These are phyloP conservation scores for Platypus cylindrus DNA, from an alignment of 2,888 invertebrate genomes.

Conservation along the genomic window DNA sequence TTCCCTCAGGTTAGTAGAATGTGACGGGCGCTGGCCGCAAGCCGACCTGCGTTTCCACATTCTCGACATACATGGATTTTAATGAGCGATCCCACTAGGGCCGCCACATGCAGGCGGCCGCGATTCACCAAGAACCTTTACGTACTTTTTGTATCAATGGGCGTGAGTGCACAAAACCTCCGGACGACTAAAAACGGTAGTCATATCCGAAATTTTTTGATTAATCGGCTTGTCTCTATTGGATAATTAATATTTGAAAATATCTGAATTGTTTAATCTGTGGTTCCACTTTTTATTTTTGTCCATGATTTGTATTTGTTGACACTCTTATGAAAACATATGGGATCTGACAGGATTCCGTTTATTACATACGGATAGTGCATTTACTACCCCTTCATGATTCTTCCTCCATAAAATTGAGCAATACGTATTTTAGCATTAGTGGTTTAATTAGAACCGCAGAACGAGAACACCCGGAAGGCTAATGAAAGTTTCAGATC, in stretches of 20 bases:
- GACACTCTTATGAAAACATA: too few species aligned
- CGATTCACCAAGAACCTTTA: conserved; percentile 18
- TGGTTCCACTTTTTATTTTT: neutral
- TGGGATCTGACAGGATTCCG: too few species aligned
- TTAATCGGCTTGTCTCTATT: too few species aligned
- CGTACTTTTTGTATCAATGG: conserved; percentile 31
- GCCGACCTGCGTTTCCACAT: conserved; percentile 35
- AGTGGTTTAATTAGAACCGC: conserved; percentile 15
- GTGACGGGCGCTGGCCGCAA: conserved; percentile 31
- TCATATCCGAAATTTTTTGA: conserved; percentile 13
- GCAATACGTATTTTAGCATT: conserved; percentile 14
- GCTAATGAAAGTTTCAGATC: conserved; percentile 4
- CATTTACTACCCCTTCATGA: conserved; percentile 10
- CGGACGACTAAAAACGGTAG: conserved; percentile 14
- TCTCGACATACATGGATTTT: conserved; percentile 35
- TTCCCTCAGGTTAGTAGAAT: conserved; percentile 34
- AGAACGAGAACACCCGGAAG: conserved; percentile 11
- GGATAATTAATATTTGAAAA: too few species aligned
- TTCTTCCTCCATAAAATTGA: conserved; percentile 17
- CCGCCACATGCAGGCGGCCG: conserved; percentile 29
- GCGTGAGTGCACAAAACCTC: conserved; percentile 19
- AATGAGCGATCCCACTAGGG: conserved; percentile 33
- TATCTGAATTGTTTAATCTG: conserved; percentile 3
- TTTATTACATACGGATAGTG: too few species aligned
- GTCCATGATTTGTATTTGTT: too few species aligned